Conservation (phyloP, 2,888 invertebrate species). For the Odontothrips loti region DNA sequence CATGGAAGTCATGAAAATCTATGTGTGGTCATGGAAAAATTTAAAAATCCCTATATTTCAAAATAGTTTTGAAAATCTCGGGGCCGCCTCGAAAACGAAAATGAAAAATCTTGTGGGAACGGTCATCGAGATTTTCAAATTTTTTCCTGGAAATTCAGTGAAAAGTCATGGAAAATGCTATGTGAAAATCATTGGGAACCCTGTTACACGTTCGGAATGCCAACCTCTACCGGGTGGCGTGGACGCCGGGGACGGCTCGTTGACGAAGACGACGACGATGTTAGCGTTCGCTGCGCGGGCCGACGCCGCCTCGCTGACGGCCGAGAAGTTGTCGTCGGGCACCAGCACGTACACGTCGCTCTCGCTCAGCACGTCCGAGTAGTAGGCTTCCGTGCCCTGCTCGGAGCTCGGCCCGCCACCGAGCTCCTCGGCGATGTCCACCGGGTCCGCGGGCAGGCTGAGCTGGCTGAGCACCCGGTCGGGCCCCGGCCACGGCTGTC, state of each 20-base stretch:
- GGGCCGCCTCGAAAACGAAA: no score
- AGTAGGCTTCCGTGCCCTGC: background rate
- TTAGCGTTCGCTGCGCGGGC: background rate
- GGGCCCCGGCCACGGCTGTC: background rate
- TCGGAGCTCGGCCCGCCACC: background rate
- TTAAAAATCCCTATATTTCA: no score
- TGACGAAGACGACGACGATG: background rate
- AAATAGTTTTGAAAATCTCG: no score
- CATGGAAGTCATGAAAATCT: no score
- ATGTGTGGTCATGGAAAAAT: no score
- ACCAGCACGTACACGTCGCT: slow-evolving; percentile 3
- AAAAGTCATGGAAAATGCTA: no score
- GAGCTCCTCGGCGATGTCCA: background rate
- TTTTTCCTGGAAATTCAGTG: no score
- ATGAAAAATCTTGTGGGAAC: no score
- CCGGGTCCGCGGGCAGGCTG: background rate
- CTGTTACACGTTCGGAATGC: no score
- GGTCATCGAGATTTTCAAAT: no score
- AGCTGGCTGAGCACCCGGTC: background rate
- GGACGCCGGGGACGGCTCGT: background rate
- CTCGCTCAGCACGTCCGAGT: background rate
- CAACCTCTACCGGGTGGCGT: no score
- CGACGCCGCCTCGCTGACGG: background rate
- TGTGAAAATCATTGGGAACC: no score
- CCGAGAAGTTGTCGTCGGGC: background rate